Evolutionary conservation across 1,140 invertebrate species (phyloP).

Genomic region (Apocrypta bakeri): DNA sequence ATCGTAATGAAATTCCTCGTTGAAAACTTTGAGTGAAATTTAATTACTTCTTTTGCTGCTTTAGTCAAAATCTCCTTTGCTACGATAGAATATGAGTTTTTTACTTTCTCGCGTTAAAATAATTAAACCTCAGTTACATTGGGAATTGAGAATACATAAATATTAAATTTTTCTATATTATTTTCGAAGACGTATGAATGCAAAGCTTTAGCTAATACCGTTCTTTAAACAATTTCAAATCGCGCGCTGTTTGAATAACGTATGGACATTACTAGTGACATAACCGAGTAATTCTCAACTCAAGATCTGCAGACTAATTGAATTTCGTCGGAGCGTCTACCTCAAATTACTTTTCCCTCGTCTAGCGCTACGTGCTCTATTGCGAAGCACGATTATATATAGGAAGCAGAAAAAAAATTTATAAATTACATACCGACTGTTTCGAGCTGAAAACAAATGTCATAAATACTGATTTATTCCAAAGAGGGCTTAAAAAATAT

Average conservation of each 20-base stretch:
- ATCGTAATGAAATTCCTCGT: neutral
- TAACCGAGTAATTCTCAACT: constrained; percentile 24
- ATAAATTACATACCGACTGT: neutral
- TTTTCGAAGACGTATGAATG: too few relatives aligned
- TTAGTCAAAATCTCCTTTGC: neutral
- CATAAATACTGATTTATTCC: neutral
- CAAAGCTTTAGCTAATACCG: neutral
- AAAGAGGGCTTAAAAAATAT: constrained; percentile 9
- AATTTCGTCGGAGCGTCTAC: neutral
- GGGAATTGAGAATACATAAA: too few relatives aligned
- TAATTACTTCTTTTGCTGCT: too few relatives aligned
- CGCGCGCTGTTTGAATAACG: constrained; percentile 3
- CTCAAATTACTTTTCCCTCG: neutral
- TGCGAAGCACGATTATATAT: too few relatives aligned
- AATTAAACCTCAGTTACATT: too few relatives aligned
- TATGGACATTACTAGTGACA: constrained; percentile 8
- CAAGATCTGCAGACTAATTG: constrained; percentile 22
- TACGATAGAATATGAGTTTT: too few relatives aligned
- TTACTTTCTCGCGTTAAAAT: too few relatives aligned
- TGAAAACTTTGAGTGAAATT: neutral
- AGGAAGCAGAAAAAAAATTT: neutral
- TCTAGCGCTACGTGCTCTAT: neutral
- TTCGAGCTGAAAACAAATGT: neutral
- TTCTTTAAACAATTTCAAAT: neutral
- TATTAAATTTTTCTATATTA: too few relatives aligned